phyloP scores from a whole-genome alignment of 1,140 invertebrate genomes.

The Euura saliciscinereae region DNA sequence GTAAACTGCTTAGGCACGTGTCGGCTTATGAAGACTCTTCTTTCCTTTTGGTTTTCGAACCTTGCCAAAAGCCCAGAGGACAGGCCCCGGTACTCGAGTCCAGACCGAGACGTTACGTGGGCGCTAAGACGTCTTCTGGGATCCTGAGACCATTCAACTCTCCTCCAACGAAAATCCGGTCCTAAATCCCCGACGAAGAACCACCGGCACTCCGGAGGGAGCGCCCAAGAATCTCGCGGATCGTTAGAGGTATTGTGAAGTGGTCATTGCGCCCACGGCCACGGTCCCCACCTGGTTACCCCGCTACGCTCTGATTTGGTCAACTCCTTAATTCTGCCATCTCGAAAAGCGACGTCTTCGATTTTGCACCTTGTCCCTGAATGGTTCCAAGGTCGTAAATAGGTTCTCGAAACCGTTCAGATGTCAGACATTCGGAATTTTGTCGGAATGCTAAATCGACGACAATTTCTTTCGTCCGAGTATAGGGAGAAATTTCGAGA shows the following conservation, averaged over 20 bases:
- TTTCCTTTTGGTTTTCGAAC: background rate
- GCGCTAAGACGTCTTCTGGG: background rate
- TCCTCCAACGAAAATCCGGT: background rate
- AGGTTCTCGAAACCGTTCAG: background rate
- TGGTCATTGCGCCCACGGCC: conserved; percentile 33
- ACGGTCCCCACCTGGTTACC: conserved; percentile 1
- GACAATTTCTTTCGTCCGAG: background rate
- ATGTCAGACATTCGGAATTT: background rate
- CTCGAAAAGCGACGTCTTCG: background rate
- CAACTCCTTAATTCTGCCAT: background rate
- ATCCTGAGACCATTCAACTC: background rate
- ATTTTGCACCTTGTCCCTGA: background rate
- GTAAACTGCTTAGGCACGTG: background rate
- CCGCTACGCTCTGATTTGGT: background rate
- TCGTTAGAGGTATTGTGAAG: conserved; percentile 44
- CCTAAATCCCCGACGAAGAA: background rate
- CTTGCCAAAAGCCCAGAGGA: background rate
- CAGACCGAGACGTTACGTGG: background rate
- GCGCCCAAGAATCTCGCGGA: conserved; percentile 28
- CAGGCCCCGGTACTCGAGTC: background rate
- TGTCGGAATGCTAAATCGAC: background rate
- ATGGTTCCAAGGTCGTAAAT: too few relatives aligned
- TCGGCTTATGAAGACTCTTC: background rate
- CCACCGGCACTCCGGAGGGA: background rate
- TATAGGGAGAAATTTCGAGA: background rate